Evolutionary conservation across 2,888 invertebrate species (phyloP).

Genomic region (Harpalus rufipes): DNA sequence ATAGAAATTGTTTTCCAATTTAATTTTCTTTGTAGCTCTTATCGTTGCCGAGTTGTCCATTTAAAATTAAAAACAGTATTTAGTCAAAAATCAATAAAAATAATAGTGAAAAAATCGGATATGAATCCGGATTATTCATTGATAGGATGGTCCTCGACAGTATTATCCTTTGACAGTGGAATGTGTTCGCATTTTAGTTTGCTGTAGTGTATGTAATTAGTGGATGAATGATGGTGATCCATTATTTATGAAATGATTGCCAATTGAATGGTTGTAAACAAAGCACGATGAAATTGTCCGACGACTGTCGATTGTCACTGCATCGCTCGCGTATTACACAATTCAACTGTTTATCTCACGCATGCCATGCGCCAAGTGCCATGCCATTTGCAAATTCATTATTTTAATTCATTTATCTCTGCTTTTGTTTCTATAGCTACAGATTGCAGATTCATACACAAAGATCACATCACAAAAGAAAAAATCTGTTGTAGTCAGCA

Average conservation of each 20-base stretch:
- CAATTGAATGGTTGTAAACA: constrained; percentile 61
- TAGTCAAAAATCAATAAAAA: neutral
- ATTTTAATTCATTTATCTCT: constrained; percentile 24
- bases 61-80: too few species aligned
- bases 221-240: constrained; percentile 25
- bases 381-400: neutral
- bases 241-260: constrained; percentile 57
- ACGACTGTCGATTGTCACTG: constrained; percentile 29
- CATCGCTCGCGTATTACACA: constrained; percentile 27
- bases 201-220: neutral
- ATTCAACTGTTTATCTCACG: constrained; percentile 40
- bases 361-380: neutral
- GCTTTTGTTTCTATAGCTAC: neutral
- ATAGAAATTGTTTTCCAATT: too few species aligned
- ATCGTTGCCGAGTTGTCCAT: too few species aligned
- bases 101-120: neutral
- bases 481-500: too few species aligned
- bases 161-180: neutral
- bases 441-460: neutral
- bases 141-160: neutral
- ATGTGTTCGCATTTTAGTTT: neutral
- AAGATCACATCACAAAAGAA: neutral
- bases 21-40: too few species aligned
- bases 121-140: neutral
- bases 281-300: constrained; percentile 29